Conservation (phyloP, 2,113 vertebrate genomes). For the Rattus rattus region DNA sequence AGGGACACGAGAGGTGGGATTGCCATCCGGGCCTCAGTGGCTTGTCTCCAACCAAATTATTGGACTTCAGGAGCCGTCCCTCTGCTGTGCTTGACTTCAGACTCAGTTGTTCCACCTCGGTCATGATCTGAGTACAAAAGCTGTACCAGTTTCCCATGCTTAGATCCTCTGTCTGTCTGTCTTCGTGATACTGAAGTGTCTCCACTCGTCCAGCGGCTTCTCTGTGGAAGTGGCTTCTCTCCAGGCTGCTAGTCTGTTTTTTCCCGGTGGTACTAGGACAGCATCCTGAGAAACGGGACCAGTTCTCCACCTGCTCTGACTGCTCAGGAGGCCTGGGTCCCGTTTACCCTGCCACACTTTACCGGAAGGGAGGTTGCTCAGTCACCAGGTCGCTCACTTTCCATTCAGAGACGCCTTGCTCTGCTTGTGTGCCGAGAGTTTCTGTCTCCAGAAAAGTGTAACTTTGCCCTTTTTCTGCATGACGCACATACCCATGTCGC, state of each 20-base stretch:
- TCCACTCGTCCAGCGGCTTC: neutral
- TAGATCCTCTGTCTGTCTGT: neutral
- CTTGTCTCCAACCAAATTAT: neutral
- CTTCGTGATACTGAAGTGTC: neutral
- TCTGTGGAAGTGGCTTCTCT: neutral
- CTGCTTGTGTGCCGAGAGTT: constrained; percentile 58
- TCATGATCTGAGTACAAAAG: neutral
- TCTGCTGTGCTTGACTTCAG: neutral
- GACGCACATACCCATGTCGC: constrained; percentile 54
- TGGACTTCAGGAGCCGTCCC: neutral
- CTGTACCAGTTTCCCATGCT: neutral
- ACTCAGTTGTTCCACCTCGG: neutral
- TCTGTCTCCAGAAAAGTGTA: constrained; percentile 42
- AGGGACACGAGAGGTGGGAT: neutral
- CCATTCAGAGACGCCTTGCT: neutral
- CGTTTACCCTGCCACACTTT: neutral
- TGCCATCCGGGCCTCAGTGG: neutral
- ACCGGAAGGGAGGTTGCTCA: neutral
- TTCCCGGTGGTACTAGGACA: neutral
- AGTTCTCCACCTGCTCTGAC: rapidly evolving
- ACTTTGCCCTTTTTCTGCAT: constrained; percentile 49
- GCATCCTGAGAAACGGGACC: neutral
- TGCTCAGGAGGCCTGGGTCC: neutral
- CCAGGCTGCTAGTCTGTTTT: neutral
- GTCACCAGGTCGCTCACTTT: neutral